Percentiles rank a stretch among this genome's conserved stretches.
Conservation (phyloP, 2,797 vertebrate genomes). For the Strix occidentalis region DNA sequence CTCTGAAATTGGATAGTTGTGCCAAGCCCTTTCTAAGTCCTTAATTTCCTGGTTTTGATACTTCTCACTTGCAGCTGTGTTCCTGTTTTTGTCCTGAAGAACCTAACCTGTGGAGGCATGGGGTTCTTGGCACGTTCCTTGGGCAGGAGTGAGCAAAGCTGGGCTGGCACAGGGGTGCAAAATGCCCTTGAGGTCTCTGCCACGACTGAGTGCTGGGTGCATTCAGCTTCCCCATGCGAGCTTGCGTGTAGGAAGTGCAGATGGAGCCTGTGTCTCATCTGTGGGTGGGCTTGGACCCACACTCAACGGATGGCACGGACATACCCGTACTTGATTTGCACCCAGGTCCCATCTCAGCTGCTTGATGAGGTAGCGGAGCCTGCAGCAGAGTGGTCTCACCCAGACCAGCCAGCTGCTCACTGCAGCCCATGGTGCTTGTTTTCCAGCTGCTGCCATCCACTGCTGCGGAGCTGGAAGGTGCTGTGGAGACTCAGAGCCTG, state of each 20-base stretch:
- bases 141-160: neutral
- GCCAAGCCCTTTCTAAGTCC: neutral
- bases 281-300: neutral
- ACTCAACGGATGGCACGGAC: rapidly evolving
- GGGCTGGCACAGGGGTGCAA: rapidly evolving
- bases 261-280: neutral
- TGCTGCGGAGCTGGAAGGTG: neutral
- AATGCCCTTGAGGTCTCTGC: neutral
- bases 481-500: neutral
- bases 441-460: conserved; percentile 4
- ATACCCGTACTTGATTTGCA: neutral
- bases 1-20: neutral
- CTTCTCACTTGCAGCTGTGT: neutral
- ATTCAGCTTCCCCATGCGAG: neutral
- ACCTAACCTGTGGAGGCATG: neutral
- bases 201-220: neutral
- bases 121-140: neutral
- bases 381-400: neutral
- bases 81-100: neutral
- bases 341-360: neutral
- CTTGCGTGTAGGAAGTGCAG: neutral
- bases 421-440: neutral
- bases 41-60: neutral
- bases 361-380: neutral
- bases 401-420: neutral